phyloP scores from a whole-genome alignment of 2,888 invertebrate genomes.

The Salpingus planirostris region DNA sequence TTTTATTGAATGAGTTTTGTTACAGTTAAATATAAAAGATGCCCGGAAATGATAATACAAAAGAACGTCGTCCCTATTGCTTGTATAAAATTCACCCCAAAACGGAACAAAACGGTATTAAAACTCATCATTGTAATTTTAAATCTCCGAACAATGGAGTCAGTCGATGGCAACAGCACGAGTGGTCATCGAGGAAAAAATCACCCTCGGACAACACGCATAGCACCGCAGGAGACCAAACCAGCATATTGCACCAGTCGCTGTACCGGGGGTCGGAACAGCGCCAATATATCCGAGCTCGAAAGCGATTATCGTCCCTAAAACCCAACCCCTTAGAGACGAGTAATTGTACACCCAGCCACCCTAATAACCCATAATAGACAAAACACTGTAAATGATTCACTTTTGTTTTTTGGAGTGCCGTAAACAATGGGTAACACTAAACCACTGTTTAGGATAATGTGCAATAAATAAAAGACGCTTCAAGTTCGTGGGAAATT shows the following conservation, averaged over 20 bases:
- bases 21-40: too few relatives aligned
- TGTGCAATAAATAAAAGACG: slow-evolving; percentile 33
- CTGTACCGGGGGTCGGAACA: slow-evolving; percentile 17
- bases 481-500: slow-evolving; percentile 34
- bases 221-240: slow-evolving; percentile 27
- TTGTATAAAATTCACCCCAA: too few relatives aligned
- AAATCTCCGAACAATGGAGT: slow-evolving; percentile 1
- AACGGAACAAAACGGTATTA: too few relatives aligned
- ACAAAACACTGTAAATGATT: slow-evolving; percentile 41
- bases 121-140: slow-evolving; percentile 5
- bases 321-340: slow-evolving; percentile 11
- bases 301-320: slow-evolving; percentile 19
- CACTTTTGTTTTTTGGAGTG: slow-evolving; percentile 42
- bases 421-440: slow-evolving; percentile 41
- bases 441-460: slow-evolving; percentile 40
- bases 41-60: too few relatives aligned
- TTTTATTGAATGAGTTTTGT: too few relatives aligned
- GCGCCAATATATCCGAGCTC: slow-evolving; percentile 25
- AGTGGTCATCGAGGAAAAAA: slow-evolving; percentile 30
- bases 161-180: slow-evolving; percentile 16
- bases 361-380: slow-evolving; percentile 31
- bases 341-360: slow-evolving; percentile 10
- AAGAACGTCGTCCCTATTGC: too few relatives aligned
- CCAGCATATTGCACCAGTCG: slow-evolving; percentile 23
- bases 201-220: slow-evolving; percentile 24